These are phyloP conservation scores for Python bivittatus DNA, from an alignment of 2,113 vertebrate species.

Conservation along the genomic window DNA sequence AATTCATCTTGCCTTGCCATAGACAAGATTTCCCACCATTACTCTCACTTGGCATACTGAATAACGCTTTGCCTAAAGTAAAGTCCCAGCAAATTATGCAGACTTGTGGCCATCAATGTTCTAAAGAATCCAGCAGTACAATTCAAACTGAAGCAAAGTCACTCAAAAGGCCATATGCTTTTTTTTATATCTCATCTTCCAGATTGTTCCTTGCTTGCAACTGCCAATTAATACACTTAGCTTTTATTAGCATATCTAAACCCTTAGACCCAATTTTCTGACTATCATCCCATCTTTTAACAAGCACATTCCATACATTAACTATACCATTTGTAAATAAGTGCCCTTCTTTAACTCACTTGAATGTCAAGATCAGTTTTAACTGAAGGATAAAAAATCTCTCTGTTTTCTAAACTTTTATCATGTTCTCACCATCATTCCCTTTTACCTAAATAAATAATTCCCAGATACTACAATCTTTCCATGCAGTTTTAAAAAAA, in stretches of 20 bases:
- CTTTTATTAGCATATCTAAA: not conserved
- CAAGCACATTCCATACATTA: not conserved
- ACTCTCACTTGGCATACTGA: not conserved
- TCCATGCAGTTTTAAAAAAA: not conserved
- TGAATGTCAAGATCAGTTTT: not conserved
- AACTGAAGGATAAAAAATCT: not conserved
- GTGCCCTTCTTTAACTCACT: not conserved
- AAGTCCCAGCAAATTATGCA: not conserved
- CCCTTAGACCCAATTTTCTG: not conserved
- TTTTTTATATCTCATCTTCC: slow-evolving; percentile 1
- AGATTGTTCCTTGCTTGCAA: slow-evolving; percentile 28
- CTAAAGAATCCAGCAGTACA: not conserved
- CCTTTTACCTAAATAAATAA: not conserved
- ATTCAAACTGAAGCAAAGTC: not conserved
- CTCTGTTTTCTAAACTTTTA: not conserved
- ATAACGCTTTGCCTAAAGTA: not conserved
- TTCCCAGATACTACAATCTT: not conserved
- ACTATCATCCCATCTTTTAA: not conserved
- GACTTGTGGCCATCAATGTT: slow-evolving; percentile 12
- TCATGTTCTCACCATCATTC: not conserved
- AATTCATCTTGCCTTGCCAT: not conserved
- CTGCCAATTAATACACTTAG: not conserved
- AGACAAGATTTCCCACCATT: not conserved
- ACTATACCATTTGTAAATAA: not conserved
- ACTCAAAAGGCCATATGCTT: slow-evolving; percentile 18